phyloP scores from a whole-genome alignment of 2,113 vertebrate genomes.

The Ramphastos sulfuratus region DNA sequence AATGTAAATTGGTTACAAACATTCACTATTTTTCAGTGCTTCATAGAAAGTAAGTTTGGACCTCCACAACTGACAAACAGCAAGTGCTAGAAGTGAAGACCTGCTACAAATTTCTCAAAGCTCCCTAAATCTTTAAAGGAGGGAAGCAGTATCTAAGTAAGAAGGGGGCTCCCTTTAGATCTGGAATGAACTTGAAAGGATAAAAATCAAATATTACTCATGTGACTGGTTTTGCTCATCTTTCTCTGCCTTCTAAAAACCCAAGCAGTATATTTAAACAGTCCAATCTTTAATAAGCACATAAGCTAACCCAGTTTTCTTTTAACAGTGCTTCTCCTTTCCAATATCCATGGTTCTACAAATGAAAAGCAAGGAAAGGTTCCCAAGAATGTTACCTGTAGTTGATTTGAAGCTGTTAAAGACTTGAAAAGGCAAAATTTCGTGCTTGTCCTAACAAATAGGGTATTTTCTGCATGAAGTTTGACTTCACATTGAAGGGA shows the following conservation, averaged over 20 bases:
- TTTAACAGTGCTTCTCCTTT: neutral
- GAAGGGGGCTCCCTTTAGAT: neutral
- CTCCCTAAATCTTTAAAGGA: neutral
- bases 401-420: neutral
- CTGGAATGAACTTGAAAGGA: neutral
- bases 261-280: neutral
- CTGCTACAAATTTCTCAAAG: neutral
- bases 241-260: neutral
- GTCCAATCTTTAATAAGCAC: neutral
- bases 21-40: neutral
- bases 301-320: neutral
- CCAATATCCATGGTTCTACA: neutral
- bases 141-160: neutral
- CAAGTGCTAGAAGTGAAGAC: neutral
- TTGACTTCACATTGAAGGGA: neutral
- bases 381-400: accelerated
- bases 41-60: neutral
- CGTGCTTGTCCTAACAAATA: neutral
- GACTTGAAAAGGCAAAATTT: neutral
- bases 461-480: neutral
- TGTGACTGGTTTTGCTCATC: neutral
- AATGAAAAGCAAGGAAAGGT: neutral
- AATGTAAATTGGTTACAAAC: neutral
- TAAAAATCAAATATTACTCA: neutral
- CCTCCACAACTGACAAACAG: neutral